Evolutionary conservation across 2,113 vertebrate species (phyloP), one percentile per base, ranked within the genome.

Genomic region (Pelobates fuscus): DNA sequence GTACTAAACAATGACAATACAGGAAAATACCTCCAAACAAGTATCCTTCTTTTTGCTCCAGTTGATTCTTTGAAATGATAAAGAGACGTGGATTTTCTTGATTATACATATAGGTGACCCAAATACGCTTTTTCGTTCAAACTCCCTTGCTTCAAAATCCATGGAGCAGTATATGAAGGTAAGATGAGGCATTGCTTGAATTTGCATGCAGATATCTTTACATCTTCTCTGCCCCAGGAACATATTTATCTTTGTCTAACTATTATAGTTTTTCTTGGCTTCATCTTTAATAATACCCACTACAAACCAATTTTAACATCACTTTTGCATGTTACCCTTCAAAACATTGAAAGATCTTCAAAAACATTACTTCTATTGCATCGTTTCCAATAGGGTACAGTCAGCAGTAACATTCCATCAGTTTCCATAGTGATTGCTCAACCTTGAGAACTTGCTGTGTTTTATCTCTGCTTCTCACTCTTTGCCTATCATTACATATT

Each of bases 91-190:
- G 58, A 4, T 26, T 12, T 49, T 79, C n/a, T 61, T 8, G 80
- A 65, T 70, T 43, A 57, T 66, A 37, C 32, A 82, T 68, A 49
- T 81, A 98, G 95, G 83, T 3, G 93, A 98, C 80, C 94, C 95
- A 83, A 98, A 96, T 84, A 96, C 93, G n/a, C 88, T 97, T 60
- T 96, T 98, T 84, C 90, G 92, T 57, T 97, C 95, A 43, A 97
- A 94, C 87, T 97, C 95, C 0, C 84, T 96, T 83, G 93, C 95
- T 11, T 96, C 95, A 74, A 98, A 98, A 81, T 89, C 94, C 0
- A 86, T 95, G 94, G 94, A 98, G 46, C 94, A 96, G 74, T 96
- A 97, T 80, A 93, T 98, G 94, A 95, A 94, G 93, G 94, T 95
- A 71, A 65, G 85, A 29, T 76, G 73, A 71, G 78, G 3, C 67